Base-by-base conservation (phyloP, 2,888 invertebrate species). In the Nipponacmea schrenckii region DNA sequence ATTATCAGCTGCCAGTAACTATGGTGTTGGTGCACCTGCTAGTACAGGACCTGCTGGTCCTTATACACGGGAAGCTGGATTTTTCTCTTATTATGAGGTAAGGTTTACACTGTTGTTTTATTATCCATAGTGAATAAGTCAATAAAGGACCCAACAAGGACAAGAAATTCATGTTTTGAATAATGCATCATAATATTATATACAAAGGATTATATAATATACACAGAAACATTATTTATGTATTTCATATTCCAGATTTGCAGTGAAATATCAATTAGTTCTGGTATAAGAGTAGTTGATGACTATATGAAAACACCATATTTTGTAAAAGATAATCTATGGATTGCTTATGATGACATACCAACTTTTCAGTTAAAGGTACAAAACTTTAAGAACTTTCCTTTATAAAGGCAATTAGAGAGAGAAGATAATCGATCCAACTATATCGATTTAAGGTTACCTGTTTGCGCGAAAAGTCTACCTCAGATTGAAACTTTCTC, bases 281-380 rank as follows among this genome's bases (percentile, higher is more conserved):
- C 39, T 44, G 69, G 65, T 17, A 64, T 14, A 15, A 46, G 44
- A 56, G 48, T 62, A 24, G 70, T 62, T 39, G 68, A 73, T 96
- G 63, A 64, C n/a, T 50, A 69, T 20, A 69, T 69, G 50, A 45
- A 72, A 48, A 68, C 66, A 72, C 97, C 96, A 17, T 97, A 96
- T 64, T 62, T 62, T 31, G 69, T 70, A 24, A 70, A 72, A 39
- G 70, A 45, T 39, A 65, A 67, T 20, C 46, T 67, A n/a, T 76
- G 76, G 76, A 72, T 76, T 39, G 74, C 72, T 10, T 76, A 69
- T 67, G 76, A 76, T 63, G 70, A 74, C 64, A 68, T 68, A 46
- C 39, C 45, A 17, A 69, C 71, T 56, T 63, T 76, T 3, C 64
- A 45, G 24, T 17, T 66, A 39, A 75, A 73, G 73, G 73, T 71